Percentiles rank a stretch among this genome's conserved stretches.
Conservation (phyloP, 2,113 vertebrate species). For the Zootoca vivipara region DNA sequence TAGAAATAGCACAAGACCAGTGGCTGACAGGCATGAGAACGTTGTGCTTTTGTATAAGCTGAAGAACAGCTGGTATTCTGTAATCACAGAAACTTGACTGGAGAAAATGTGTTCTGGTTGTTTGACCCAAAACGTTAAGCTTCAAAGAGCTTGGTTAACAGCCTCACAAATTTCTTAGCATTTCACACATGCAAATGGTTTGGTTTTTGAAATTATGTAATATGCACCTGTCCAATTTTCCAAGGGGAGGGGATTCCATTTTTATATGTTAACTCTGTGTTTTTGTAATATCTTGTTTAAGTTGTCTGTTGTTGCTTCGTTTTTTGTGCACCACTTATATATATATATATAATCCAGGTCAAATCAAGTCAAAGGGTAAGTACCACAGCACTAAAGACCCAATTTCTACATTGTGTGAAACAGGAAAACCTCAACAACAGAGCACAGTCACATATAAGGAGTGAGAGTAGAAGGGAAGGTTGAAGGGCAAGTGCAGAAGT, state of each 20-base stretch:
- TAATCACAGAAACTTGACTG: neutral
- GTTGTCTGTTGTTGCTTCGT: too few relatives aligned
- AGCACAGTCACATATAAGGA: neutral
- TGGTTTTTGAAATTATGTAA: neutral
- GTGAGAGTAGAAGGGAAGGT: neutral
- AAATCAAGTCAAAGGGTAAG: too few relatives aligned
- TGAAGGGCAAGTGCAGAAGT: neutral
- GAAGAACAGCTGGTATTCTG: neutral
- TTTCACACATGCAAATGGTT: neutral
- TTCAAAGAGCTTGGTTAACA: neutral
- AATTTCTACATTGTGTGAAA: too few relatives aligned
- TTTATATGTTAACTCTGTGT: too few relatives aligned
- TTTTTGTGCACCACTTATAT: too few relatives aligned
- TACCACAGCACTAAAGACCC: too few relatives aligned
- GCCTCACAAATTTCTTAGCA: neutral
- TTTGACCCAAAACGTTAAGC: neutral
- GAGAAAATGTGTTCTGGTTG: slow-evolving; percentile 1
- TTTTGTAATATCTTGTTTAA: too few relatives aligned
- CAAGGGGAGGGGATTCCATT: too few relatives aligned
- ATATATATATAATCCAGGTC: too few relatives aligned
- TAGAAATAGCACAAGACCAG: neutral
- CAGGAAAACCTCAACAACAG: neutral
- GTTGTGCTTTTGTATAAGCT: neutral
- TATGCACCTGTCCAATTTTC: too few relatives aligned
- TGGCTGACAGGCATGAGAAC: neutral